These are phyloP conservation scores for Itoplectis maculator DNA, from an alignment of 2,888 invertebrate species.

Conservation along the genomic window DNA sequence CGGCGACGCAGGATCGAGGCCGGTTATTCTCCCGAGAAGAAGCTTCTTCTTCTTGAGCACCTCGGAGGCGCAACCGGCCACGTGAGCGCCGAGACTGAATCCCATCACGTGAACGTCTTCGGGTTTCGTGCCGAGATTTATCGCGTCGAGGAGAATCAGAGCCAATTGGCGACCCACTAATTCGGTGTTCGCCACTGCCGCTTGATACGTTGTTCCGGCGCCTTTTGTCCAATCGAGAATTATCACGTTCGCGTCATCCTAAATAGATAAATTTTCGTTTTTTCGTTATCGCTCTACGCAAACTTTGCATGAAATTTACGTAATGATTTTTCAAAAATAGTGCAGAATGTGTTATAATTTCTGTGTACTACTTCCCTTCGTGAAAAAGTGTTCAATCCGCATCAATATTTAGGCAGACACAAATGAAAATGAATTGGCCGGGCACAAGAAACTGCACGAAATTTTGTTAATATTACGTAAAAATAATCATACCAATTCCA, in stretches of 20 bases:
- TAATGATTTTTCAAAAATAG: too few species aligned
- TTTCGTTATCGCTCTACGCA: too few species aligned
- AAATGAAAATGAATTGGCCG: not conserved
- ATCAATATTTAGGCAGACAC: not conserved
- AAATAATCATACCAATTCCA: conserved; percentile 84
- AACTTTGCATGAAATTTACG: too few species aligned
- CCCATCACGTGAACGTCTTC: conserved; percentile 86
- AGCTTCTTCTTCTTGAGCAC: conserved; percentile 84
- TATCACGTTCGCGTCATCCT: conserved; percentile 87
- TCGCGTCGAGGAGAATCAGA: conserved; percentile 85
- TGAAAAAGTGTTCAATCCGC: too few species aligned
- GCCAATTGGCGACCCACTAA: conserved; percentile 87
- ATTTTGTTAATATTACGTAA: not conserved
- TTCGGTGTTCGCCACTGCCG: conserved; percentile 87
- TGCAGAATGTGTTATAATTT: not conserved
- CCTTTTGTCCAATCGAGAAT: conserved; percentile 87
- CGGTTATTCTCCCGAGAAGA: conserved; percentile 87
- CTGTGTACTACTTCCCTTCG: not conserved
- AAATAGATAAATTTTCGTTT: conserved; percentile 43
- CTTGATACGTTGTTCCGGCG: conserved; percentile 86
- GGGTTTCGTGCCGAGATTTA: conserved; percentile 84
- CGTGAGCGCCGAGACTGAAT: conserved; percentile 88
- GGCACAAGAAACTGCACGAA: not conserved
- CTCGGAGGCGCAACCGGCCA: conserved; percentile 87
- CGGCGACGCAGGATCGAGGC: conserved; percentile 87